Evolutionary conservation across 2,113 vertebrate genomes (phyloP).

Genomic region (Sterna hirundo): DNA sequence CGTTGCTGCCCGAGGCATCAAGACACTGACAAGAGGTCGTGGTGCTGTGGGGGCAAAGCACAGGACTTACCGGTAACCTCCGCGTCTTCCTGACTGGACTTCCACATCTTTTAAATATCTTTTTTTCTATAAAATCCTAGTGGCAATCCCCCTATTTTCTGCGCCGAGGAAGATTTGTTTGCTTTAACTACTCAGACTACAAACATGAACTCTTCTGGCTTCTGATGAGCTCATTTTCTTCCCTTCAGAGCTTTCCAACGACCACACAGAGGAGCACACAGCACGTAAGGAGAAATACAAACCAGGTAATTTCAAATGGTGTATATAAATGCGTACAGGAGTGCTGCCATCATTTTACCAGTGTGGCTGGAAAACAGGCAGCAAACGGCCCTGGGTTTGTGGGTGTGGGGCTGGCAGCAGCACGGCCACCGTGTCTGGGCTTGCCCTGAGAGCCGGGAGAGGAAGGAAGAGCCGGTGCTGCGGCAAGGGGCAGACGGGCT

Average conservation of each 20-base stretch:
- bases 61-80: neutral
- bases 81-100: neutral
- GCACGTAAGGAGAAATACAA: rapidly evolving
- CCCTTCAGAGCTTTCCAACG: neutral
- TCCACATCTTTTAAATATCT: neutral
- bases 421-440: rapidly evolving
- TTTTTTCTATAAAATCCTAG: neutral
- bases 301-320: neutral
- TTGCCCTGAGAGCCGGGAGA: neutral
- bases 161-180: neutral
- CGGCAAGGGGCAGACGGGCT: rapidly evolving
- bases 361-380: neutral
- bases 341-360: neutral
- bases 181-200: neutral
- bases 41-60: neutral
- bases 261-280: neutral
- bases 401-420: neutral
- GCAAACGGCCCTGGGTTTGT: rapidly evolving
- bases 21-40: rapidly evolving
- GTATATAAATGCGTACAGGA: rapidly evolving
- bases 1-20: neutral
- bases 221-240: neutral
- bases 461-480: neutral
- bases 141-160: rapidly evolving
- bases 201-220: neutral